These are phyloP conservation scores for Atherinosoma microstoma DNA, from an alignment of 2,797 vertebrate species.

Conservation along the genomic window DNA sequence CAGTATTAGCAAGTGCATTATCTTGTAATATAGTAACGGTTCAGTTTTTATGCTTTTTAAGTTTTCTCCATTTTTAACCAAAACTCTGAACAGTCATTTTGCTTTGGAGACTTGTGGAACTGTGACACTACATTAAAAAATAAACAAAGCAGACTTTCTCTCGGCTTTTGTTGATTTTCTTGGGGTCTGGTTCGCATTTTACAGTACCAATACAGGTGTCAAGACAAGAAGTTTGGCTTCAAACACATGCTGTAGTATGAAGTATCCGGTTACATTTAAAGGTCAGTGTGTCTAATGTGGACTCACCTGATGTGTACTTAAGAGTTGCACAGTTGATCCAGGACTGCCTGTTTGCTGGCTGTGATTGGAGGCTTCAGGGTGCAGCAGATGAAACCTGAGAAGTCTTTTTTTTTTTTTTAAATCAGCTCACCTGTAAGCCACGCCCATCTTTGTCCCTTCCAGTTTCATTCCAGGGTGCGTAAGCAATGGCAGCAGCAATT, in stretches of 20 bases:
- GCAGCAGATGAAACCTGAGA: conserved; percentile 66
- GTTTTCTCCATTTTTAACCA: conserved; percentile 20
- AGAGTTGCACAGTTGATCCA: background rate
- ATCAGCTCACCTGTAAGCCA: conserved; percentile 55
- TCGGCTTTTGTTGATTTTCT: conserved; percentile 16
- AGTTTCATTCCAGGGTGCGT: conserved; percentile 6
- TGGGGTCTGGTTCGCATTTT: background rate
- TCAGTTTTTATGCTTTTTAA: conserved; percentile 46
- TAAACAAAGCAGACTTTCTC: conserved; percentile 19
- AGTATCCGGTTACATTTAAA: background rate
- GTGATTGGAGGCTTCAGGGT: conserved; percentile 65
- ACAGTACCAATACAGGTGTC: background rate
- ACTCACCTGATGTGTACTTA: background rate
- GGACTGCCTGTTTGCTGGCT: conserved; percentile 14
- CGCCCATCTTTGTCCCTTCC: conserved; percentile 36
- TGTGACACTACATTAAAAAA: conserved; percentile 58
- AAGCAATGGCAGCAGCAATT: conserved; percentile 74
- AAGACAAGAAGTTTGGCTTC: background rate
- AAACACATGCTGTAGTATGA: background rate
- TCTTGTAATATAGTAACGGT: background rate
- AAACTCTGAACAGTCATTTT: conserved; percentile 23
- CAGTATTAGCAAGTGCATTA: background rate
- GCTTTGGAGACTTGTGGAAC: conserved; percentile 12
- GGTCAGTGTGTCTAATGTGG: background rate
- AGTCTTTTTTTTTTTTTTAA: conserved; percentile 7